Conservation (phyloP, 1,140 invertebrate genomes). For the Drosophila parabipectinata region DNA sequence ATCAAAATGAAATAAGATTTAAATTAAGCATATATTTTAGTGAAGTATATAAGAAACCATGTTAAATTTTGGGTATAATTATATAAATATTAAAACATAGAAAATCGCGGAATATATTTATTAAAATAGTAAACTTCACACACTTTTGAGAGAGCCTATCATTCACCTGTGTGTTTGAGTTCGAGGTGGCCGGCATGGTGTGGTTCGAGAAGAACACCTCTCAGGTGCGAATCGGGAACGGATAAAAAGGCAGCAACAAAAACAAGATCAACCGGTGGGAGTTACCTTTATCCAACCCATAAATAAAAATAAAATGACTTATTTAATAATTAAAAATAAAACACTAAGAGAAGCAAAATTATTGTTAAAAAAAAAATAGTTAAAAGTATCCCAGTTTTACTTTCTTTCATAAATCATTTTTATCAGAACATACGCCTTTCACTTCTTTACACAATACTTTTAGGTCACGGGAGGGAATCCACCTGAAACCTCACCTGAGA, state of each 20-base stretch:
- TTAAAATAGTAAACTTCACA: background rate
- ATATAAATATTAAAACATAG: background rate
- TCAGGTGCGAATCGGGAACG: no score
- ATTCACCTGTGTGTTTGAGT: conserved; percentile 7
- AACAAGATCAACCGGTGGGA: conserved; percentile 45
- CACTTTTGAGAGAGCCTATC: background rate
- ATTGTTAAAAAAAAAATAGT: no score
- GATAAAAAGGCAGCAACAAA: conserved; percentile 25
- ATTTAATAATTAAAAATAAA: background rate
- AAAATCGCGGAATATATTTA: background rate
- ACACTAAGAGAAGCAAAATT: no score
- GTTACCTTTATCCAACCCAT: background rate
- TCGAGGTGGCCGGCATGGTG: background rate
- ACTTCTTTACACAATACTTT: background rate
- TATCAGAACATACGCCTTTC: background rate
- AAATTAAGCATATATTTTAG: no score
- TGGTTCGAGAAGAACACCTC: conserved; percentile 9
- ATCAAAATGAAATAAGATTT: background rate
- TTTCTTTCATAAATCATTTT: background rate
- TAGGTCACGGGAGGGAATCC: conserved; percentile 11
- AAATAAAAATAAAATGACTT: background rate
- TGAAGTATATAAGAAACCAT: background rate
- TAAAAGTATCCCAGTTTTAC: background rate
- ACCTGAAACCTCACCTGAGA: background rate
- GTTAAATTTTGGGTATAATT: background rate